A percentile compares a stretch with the other conserved stretches of the same genome.
Evolutionary conservation across 2,888 invertebrate genomes (phyloP).

Genomic region (Gasteruption jaculator): DNA sequence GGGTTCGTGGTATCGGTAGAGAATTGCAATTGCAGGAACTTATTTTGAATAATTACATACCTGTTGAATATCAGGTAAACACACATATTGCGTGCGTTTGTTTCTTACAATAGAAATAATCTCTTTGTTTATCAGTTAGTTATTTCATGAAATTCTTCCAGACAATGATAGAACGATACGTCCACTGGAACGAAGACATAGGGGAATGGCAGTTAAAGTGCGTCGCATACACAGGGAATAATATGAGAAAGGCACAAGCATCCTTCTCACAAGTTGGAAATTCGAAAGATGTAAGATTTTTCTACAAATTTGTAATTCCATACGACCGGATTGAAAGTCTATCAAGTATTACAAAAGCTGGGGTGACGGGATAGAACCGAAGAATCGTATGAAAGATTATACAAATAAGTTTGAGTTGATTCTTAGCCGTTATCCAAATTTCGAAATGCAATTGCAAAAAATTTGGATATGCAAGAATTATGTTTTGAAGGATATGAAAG

Average conservation of each 20-base stretch:
- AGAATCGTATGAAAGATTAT: too few relatives aligned
- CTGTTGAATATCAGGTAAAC: constrained; percentile 82
- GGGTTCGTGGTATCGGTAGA: constrained; percentile 81
- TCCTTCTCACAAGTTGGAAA: constrained; percentile 35
- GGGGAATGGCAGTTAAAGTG: constrained; percentile 98
- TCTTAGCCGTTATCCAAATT: too few relatives aligned
- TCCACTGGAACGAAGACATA: constrained; percentile 97
- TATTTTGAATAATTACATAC: constrained; percentile 90
- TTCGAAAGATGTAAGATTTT: constrained; percentile 41
- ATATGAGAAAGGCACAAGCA: constrained; percentile 75
- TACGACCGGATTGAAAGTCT: too few relatives aligned
- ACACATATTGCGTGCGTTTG: neutral
- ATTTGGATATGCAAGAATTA: too few relatives aligned
- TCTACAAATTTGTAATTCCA: too few relatives aligned
- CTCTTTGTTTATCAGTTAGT: neutral
- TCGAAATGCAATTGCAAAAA: too few relatives aligned
- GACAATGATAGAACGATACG: constrained; percentile 85
- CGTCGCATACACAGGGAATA: constrained; percentile 98
- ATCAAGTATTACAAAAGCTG: too few relatives aligned
- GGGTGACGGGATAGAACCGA: too few relatives aligned
- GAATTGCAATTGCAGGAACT: constrained; percentile 89
- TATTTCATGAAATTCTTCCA: constrained; percentile 51
- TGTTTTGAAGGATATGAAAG: too few relatives aligned
- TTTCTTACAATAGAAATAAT: neutral
- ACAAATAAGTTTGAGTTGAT: too few relatives aligned